Conservation (phyloP, 2,113 vertebrate genomes). For the Gallinago paraguaiae region DNA sequence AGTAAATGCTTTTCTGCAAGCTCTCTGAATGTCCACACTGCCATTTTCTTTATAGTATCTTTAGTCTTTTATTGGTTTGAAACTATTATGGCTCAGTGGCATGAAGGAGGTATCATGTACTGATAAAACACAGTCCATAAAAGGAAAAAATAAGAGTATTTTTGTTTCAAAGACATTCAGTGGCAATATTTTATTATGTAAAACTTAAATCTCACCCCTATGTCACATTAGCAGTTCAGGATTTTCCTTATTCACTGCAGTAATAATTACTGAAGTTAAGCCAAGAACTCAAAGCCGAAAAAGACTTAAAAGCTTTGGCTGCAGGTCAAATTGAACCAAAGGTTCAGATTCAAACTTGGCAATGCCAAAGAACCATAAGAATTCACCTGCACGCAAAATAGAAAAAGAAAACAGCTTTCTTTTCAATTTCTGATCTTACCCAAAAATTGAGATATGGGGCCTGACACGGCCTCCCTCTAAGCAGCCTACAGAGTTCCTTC, state of each 20-base stretch:
- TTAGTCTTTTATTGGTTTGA: background rate
- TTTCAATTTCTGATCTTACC: background rate
- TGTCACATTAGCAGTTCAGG: background rate
- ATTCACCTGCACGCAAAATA: background rate
- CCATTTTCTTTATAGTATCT: background rate
- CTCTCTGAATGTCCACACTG: background rate
- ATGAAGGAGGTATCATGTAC: background rate
- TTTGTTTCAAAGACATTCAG: background rate
- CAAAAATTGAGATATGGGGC: background rate
- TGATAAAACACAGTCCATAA: background rate
- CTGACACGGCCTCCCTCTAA: background rate
- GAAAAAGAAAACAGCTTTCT: background rate
- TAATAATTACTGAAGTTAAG: background rate
- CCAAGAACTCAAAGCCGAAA: background rate
- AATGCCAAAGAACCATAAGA: background rate
- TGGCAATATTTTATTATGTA: background rate
- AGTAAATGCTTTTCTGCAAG: background rate
- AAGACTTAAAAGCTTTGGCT: background rate
- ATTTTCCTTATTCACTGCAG: background rate
- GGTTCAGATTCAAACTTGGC: background rate
- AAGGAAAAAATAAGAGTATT: background rate
- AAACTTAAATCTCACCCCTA: background rate
- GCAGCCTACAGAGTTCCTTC: background rate
- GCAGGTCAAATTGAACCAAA: background rate
- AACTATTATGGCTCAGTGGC: background rate